Conservation (phyloP, 2,113 vertebrate genomes). For the Jacana jacana region DNA sequence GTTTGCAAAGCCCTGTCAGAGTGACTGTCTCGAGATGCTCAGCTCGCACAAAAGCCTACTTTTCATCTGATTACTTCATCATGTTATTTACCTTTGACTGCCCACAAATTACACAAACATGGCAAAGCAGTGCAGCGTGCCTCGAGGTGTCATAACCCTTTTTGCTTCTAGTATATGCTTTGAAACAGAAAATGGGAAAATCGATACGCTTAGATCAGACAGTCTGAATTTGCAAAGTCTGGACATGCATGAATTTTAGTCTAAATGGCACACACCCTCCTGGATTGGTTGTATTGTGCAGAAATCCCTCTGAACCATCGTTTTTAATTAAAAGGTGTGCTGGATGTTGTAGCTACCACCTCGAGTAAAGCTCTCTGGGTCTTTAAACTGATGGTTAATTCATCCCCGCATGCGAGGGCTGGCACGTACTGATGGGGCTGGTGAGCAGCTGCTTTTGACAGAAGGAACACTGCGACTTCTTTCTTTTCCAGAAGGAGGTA, state of each 20-base stretch:
- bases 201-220: slow-evolving; percentile 15
- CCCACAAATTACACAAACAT: slow-evolving; percentile 55
- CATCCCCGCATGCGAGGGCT: not conserved
- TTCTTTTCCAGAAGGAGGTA: not conserved
- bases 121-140: slow-evolving; percentile 19
- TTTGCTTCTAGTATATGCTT: not conserved
- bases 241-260: not conserved
- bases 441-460: not conserved
- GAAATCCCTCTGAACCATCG: not conserved
- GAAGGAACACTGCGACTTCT: not conserved
- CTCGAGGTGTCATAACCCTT: slow-evolving; percentile 14
- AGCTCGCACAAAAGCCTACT: slow-evolving; percentile 25
- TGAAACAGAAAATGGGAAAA: slow-evolving; percentile 52
- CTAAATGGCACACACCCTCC: not conserved
- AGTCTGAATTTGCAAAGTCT: slow-evolving; percentile 13
- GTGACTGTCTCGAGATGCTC: slow-evolving; percentile 1
- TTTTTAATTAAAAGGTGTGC: slow-evolving; percentile 33
- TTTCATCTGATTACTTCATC: slow-evolving; percentile 33
- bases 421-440: not conserved
- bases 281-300: not conserved
- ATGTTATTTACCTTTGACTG: slow-evolving; percentile 39
- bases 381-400: slow-evolving; percentile 31
- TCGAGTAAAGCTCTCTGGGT: slow-evolving; percentile 1
- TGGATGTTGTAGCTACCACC: slow-evolving; percentile 1
- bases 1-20: not conserved